Conservation (phyloP, 2,888 invertebrate genomes). For the Omphaloscelis lunosa region DNA sequence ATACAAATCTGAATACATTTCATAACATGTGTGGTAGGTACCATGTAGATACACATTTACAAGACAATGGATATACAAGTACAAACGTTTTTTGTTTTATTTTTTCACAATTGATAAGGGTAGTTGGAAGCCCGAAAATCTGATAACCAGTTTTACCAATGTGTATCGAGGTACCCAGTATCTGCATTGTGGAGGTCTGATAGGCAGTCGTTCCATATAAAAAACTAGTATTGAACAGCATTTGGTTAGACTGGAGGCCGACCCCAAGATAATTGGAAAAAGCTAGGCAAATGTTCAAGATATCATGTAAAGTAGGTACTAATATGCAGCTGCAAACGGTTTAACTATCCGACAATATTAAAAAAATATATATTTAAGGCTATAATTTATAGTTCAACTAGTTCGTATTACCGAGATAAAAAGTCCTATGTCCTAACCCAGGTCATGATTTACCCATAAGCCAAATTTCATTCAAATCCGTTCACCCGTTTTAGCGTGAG, state of each 20-base stretch:
- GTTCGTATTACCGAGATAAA: no score
- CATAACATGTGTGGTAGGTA: background rate
- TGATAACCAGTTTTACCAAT: background rate
- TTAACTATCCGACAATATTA: no score
- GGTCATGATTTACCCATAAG: no score
- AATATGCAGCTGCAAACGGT: background rate
- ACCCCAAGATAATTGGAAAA: background rate
- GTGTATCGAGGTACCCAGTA: background rate
- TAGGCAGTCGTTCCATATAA: background rate
- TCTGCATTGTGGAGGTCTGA: no score
- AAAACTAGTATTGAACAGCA: background rate
- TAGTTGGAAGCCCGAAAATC: background rate
- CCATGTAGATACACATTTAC: background rate
- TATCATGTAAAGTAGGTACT: no score
- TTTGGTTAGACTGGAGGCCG: background rate
- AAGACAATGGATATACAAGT: background rate
- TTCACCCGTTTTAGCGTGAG: no score
- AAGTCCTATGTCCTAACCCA: no score
- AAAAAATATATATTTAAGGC: no score
- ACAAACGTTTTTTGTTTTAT: background rate
- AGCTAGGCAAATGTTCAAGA: background rate
- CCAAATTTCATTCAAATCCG: no score
- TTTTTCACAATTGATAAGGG: background rate
- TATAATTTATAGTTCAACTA: no score
- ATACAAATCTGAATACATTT: constrained; percentile 15